Conservation (phyloP, 1,140 invertebrate genomes). For the Thalassaphorura encarpata region DNA sequence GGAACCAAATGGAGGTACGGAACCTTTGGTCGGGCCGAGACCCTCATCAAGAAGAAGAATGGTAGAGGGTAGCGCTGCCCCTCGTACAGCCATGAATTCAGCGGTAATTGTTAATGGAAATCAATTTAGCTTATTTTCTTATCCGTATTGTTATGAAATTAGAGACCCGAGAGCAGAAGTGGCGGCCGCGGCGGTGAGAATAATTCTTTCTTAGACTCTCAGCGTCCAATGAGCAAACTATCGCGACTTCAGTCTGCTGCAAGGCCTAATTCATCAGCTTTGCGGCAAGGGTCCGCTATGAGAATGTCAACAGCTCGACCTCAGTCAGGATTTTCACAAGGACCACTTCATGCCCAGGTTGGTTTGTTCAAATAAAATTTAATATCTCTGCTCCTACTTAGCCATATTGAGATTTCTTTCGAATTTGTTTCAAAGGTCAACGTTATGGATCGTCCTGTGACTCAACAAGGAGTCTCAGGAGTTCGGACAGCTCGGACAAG, state of each 20-base stretch:
- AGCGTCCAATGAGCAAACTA: slow-evolving; percentile 29
- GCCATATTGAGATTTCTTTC: neutral
- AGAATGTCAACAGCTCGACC: slow-evolving; percentile 24
- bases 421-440: slow-evolving; percentile 30
- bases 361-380: neutral
- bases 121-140: neutral
- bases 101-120: neutral
- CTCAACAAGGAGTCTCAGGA: slow-evolving; percentile 68
- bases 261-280: slow-evolving; percentile 9
- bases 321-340: slow-evolving; percentile 20
- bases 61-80: slow-evolving; percentile 20
- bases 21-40: slow-evolving; percentile 8
- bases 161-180: neutral
- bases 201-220: neutral
- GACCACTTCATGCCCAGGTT: slow-evolving; percentile 31
- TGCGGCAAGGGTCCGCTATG: slow-evolving; percentile 28
- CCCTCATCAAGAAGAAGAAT: slow-evolving; percentile 24
- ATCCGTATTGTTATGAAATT: neutral
- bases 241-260: slow-evolving; percentile 27
- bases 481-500: slow-evolving; percentile 55
- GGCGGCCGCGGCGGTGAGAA: neutral
- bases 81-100: slow-evolving; percentile 12
- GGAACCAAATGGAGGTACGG: too few relatives aligned
- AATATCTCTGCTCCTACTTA: too few relatives aligned
- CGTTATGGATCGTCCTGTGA: slow-evolving; percentile 63